These are phyloP conservation scores for Napeogenes inachia DNA, from an alignment of 2,888 invertebrate genomes.

Conservation along the genomic window DNA sequence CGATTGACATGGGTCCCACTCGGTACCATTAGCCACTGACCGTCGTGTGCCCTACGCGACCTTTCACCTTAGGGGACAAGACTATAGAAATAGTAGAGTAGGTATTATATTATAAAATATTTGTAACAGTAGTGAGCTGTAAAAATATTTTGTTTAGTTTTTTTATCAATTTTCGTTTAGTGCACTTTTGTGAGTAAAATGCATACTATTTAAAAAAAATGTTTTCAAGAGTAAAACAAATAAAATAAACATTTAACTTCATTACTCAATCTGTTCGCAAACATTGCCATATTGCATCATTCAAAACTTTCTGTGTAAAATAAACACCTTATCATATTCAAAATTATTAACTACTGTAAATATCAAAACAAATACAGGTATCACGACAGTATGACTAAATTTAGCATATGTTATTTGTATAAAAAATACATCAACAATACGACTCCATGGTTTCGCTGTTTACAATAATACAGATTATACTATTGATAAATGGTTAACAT, in stretches of 20 bases:
- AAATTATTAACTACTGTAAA: slow-evolving; percentile 34
- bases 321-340: slow-evolving; percentile 33
- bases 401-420: slow-evolving; percentile 35
- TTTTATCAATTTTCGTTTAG: not conserved
- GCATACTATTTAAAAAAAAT: not conserved
- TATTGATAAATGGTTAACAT: slow-evolving; percentile 69
- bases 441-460: slow-evolving; percentile 44
- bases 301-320: slow-evolving; percentile 25
- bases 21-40: slow-evolving; percentile 71
- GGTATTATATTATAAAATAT: slow-evolving; percentile 12
- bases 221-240: slow-evolving; percentile 21
- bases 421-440: slow-evolving; percentile 17
- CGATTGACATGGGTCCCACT: slow-evolving; percentile 46
- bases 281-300: slow-evolving; percentile 34
- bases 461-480: slow-evolving; percentile 67
- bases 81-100: slow-evolving; percentile 42
- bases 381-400: slow-evolving; percentile 27
- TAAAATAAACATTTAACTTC: slow-evolving; percentile 21
- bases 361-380: slow-evolving; percentile 32
- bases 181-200: not conserved
- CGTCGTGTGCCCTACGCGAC: slow-evolving; percentile 68
- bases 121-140: too few species aligned
- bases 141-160: not conserved
- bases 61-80: slow-evolving; percentile 69
- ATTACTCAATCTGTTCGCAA: slow-evolving; percentile 24